These are phyloP conservation scores for Cylloceria caligata DNA, from an alignment of 2,888 invertebrate genomes.

Conservation along the genomic window DNA sequence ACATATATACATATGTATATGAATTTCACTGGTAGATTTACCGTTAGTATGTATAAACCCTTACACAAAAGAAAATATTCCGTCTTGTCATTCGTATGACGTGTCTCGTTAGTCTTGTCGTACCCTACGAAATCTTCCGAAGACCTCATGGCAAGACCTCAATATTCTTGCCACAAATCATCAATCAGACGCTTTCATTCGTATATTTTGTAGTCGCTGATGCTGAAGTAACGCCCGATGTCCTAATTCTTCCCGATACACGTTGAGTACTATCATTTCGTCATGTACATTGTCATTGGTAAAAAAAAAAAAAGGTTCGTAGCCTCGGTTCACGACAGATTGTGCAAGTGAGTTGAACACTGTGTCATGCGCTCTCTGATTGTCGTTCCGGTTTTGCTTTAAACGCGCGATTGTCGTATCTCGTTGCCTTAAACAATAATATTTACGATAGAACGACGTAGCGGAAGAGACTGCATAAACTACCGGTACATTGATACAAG, in stretches of 20 bases:
- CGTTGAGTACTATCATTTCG: slow-evolving; percentile 21
- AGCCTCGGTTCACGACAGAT: neutral
- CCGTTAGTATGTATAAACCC: slow-evolving; percentile 14
- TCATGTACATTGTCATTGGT: slow-evolving; percentile 2
- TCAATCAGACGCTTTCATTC: slow-evolving; percentile 23
- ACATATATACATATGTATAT: too few relatives aligned
- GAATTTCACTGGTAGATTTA: too few relatives aligned
- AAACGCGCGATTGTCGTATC: slow-evolving; percentile 78
- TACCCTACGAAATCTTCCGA: slow-evolving; percentile 20
- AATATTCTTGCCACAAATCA: slow-evolving; percentile 21
- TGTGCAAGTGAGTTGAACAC: neutral
- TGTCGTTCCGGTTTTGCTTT: slow-evolving; percentile 64
- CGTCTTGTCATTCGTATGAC: slow-evolving; percentile 58
- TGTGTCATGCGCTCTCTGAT: slow-evolving; percentile 21
- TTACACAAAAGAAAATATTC: slow-evolving; percentile 32
- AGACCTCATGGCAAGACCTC: slow-evolving; percentile 5
- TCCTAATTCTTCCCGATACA: slow-evolving; percentile 30
- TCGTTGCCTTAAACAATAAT: slow-evolving; percentile 57
- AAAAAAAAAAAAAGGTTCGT: slow-evolving; percentile 8
- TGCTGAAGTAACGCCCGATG: slow-evolving; percentile 47
- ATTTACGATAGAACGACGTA: slow-evolving; percentile 18
- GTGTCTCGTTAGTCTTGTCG: slow-evolving; percentile 47
- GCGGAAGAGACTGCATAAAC: slow-evolving; percentile 22
- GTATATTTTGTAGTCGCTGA: slow-evolving; percentile 27
- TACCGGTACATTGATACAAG: slow-evolving; percentile 65